Conservation (phyloP, 1,140 invertebrate genomes). For the Diprion similis region DNA sequence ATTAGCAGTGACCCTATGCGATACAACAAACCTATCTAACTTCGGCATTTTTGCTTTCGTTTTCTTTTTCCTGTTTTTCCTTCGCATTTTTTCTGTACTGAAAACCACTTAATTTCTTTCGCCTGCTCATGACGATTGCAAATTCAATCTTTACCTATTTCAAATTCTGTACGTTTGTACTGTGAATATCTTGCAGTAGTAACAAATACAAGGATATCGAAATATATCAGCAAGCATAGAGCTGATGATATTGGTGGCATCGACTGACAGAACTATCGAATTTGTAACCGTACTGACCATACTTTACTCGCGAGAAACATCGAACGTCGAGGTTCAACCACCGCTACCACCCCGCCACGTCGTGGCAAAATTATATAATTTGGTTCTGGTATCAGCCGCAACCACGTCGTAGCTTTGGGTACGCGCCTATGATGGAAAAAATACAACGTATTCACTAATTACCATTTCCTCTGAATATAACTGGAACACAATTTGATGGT, state of each 20-base stretch:
- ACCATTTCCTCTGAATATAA: too few relatives aligned
- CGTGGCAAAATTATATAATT: background rate
- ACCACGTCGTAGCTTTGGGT: background rate
- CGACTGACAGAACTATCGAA: background rate
- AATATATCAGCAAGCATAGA: background rate
- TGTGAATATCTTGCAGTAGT: background rate
- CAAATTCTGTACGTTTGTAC: background rate
- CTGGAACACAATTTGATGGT: too few relatives aligned
- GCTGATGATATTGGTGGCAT: too few relatives aligned
- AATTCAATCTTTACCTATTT: background rate
- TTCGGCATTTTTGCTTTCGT: background rate
- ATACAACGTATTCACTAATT: too few relatives aligned
- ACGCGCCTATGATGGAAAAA: too few relatives aligned
- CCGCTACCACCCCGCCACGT: background rate
- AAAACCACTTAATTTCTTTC: background rate
- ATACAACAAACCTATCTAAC: background rate
- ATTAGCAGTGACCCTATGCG: background rate
- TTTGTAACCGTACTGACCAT: background rate
- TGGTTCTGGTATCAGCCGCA: background rate
- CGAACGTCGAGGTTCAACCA: background rate
- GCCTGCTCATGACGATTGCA: background rate
- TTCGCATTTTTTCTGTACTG: conserved; percentile 3
- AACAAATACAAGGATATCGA: background rate
- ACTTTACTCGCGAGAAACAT: background rate
- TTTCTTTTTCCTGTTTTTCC: background rate